Base-by-base conservation (phyloP, 2,888 invertebrate genomes). In the Diachrysia chrysitis region DNA sequence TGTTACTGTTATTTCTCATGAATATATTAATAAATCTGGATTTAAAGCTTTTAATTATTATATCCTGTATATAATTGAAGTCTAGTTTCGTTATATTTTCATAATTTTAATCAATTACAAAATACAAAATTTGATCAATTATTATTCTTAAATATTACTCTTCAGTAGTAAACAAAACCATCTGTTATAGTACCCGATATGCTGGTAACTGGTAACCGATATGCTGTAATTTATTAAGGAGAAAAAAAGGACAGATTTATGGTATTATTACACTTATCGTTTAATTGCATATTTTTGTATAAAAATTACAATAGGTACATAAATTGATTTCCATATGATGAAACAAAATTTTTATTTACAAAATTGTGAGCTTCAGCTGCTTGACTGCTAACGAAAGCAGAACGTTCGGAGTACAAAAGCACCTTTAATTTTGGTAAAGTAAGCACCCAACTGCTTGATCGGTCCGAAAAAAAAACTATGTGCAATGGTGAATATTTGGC, bases 281-380 rank as follows among this genome's bases (percentile, higher is more conserved):
- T 93, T 94, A 94, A 92, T 94, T 92, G 91, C 90, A 88, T 91
- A 91, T 89, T 93, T 92, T 94, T 93, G 93, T 95, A 95, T 94
- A 95, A 95, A 95, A 95, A 92, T 93, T 92, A 94, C 91, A 90
- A 90, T 93, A 91, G 89, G 88, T 93, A 93, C 90, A 92, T 90
- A 89, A 90, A 92, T 89, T 89, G 90, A 91, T 91, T 90, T 87
- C 87, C 90, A 87, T 87, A 90, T 84, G 85, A 87, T 85, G 82
- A 90, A 91, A 90, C 82, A 89, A 88, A 88, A 87, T 87, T 85
- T 89, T 83, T 90, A 90, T 90, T 91, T 91, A 90, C 89, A 93
- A 91, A 90, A 91, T 89, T 89, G 91, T 92, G 90, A 93, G 90
- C 85, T 88, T 88, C 80, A 90, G 89, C 89, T 87, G 79, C 81